Evolutionary conservation across 2,888 invertebrate genomes (phyloP).

Genomic region (Gnatocerus cornutus): DNA sequence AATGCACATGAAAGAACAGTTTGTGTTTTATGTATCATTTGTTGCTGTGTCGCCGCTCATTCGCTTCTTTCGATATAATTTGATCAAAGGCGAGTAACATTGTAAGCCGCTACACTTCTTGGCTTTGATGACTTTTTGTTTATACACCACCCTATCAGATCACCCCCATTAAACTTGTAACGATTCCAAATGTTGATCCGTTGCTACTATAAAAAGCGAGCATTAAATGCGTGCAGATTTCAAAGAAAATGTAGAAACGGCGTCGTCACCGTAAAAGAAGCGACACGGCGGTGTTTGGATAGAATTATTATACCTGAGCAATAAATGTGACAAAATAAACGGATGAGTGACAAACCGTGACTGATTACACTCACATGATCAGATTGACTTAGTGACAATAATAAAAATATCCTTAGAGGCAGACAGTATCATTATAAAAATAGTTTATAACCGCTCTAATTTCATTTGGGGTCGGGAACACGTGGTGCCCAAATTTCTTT

Average conservation of each 20-base stretch:
- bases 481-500: constrained; percentile 52
- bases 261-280: constrained; percentile 19
- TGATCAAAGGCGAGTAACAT: constrained; percentile 52
- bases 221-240: not conserved
- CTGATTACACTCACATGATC: constrained; percentile 69
- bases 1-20: constrained; percentile 66
- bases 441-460: constrained; percentile 53
- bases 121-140: constrained; percentile 41
- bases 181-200: constrained; percentile 30
- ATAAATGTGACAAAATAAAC: constrained; percentile 56
- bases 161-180: constrained; percentile 30
- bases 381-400: constrained; percentile 57
- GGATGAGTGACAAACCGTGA: constrained; percentile 68
- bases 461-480: constrained; percentile 48
- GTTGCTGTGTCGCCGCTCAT: constrained; percentile 56
- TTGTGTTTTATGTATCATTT: constrained; percentile 68
- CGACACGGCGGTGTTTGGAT: constrained; percentile 10
- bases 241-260: not conserved
- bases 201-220: not conserved
- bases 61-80: constrained; percentile 47
- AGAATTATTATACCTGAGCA: constrained; percentile 13
- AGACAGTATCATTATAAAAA: constrained; percentile 51
- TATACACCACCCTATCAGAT: constrained; percentile 26
- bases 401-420: constrained; percentile 57
- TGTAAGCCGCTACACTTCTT: constrained; percentile 33